A percentile compares a stretch with the other conserved stretches of the same genome.
These are phyloP conservation scores for Limnephilus auricula DNA, from an alignment of 2,888 invertebrate genomes.

Conservation along the genomic window DNA sequence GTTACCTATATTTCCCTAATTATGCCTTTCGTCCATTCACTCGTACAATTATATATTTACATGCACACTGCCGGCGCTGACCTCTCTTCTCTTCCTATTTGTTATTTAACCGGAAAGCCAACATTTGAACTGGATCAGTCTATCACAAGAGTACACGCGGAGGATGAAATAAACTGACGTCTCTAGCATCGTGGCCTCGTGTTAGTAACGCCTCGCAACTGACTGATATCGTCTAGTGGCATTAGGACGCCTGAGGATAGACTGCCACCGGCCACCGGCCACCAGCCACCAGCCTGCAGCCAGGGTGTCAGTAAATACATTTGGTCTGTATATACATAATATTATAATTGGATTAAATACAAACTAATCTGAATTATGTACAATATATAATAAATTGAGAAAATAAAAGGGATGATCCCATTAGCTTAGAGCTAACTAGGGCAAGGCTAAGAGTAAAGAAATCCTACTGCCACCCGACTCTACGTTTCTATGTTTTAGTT, in stretches of 20 bases:
- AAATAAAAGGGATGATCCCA: constrained; percentile 20
- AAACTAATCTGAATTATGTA: constrained; percentile 32
- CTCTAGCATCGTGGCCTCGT: not conserved
- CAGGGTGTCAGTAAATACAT: constrained; percentile 12
- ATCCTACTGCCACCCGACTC: constrained; percentile 3
- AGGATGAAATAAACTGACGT: not conserved
- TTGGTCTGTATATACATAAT: constrained; percentile 36
- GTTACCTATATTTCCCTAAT: not conserved
- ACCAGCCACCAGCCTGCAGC: not conserved
- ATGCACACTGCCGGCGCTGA: constrained; percentile 5
- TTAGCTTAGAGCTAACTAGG: constrained; percentile 20
- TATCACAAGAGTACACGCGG: not conserved
- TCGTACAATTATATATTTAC: constrained; percentile 41
- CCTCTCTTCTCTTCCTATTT: not conserved
- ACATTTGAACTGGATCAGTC: not conserved
- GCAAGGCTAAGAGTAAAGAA: constrained; percentile 9
- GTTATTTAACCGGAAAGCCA: no score
- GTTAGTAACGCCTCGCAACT: not conserved
- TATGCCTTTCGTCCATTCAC: constrained; percentile 26
- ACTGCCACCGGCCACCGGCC: not conserved
- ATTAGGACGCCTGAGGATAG: not conserved
- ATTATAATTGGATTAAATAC: constrained; percentile 28
- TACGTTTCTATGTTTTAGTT: constrained; percentile 20
- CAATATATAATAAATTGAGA: constrained; percentile 25
- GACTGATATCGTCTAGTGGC: not conserved